A percentile compares a stretch with the other conserved stretches of the same genome.
phyloP scores from a whole-genome alignment of 1,140 invertebrate species.

The Drosophila rufa region DNA sequence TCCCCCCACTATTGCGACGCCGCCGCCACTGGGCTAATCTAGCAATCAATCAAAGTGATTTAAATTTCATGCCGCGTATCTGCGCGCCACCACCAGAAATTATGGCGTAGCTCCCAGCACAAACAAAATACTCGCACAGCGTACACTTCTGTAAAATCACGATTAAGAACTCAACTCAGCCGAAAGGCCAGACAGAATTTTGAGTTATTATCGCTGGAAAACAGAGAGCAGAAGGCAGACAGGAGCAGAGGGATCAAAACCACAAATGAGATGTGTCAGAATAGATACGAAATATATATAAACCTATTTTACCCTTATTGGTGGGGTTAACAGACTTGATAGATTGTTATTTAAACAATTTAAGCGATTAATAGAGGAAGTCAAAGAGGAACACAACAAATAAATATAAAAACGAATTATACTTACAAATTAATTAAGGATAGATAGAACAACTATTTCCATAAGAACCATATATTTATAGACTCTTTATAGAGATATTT shows the following conservation, averaged over 20 bases:
- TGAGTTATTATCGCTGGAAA: constrained; percentile 39
- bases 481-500: too few relatives aligned
- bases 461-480: too few relatives aligned
- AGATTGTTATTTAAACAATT: too few relatives aligned
- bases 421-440: too few relatives aligned
- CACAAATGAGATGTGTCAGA: constrained; percentile 14
- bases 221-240: background rate
- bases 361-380: background rate
- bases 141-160: constrained; percentile 36
- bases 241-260: background rate
- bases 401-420: too few relatives aligned
- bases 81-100: constrained; percentile 25
- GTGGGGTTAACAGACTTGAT: background rate
- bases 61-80: constrained; percentile 78
- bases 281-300: background rate
- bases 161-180: constrained; percentile 51
- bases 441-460: too few relatives aligned
- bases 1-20: background rate
- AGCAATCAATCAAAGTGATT: constrained; percentile 83
- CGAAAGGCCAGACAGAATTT: constrained; percentile 18
- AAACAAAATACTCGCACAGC: constrained; percentile 4
- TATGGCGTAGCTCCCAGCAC: constrained; percentile 9
- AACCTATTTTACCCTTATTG: background rate
- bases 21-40: constrained; percentile 53
- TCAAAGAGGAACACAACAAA: too few relatives aligned